Evolutionary conservation across 2,888 invertebrate genomes (phyloP).

Genomic region (Lithosia quadra): DNA sequence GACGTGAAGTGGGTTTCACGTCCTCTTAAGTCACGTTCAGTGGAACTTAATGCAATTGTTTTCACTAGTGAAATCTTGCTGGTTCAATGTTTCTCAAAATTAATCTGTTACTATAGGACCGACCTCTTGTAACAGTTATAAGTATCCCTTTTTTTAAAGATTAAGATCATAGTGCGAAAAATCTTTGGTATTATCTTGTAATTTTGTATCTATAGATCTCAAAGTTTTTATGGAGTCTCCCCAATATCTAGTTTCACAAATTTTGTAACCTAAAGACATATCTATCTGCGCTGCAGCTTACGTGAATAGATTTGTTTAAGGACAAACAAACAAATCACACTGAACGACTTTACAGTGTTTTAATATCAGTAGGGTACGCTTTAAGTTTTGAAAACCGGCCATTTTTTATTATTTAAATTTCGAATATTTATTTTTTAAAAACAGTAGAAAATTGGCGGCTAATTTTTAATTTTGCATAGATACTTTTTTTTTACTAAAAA

Average conservation of each 20-base stretch:
- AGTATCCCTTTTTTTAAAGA: too few relatives aligned
- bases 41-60: too few relatives aligned
- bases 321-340: not conserved
- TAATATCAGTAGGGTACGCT: not conserved
- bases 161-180: too few relatives aligned
- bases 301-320: conserved; percentile 7
- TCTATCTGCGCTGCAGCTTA: conserved; percentile 40
- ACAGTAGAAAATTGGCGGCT: not conserved
- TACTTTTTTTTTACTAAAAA: not conserved
- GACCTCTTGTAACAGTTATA: too few relatives aligned
- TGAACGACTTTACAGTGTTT: not conserved
- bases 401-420: not conserved
- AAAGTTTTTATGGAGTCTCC: conserved; percentile 17
- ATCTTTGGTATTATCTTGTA: not conserved
- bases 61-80: too few relatives aligned
- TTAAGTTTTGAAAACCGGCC: not conserved
- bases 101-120: too few relatives aligned
- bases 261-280: conserved; percentile 30
- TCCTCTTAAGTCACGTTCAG: too few relatives aligned
- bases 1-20: too few relatives aligned
- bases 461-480: not conserved
- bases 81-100: too few relatives aligned
- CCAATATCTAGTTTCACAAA: conserved; percentile 33
- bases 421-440: not conserved
- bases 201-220: not conserved